A percentile compares a stretch with the other conserved stretches of the same genome.
Conservation (phyloP, 2,888 invertebrate genomes). For the Neoscelio sp. region DNA sequence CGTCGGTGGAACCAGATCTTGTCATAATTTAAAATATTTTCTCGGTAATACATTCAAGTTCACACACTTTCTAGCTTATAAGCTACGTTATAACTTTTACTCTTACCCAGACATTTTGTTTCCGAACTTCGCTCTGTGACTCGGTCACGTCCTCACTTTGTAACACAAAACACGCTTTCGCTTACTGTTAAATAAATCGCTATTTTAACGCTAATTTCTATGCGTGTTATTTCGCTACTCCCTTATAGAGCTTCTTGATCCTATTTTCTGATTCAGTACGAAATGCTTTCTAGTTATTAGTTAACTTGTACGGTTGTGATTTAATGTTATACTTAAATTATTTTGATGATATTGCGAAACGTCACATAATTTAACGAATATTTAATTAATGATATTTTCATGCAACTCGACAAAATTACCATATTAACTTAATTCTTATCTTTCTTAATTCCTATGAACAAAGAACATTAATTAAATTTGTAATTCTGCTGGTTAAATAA, state of each 20-base stretch:
- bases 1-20: constrained; percentile 8
- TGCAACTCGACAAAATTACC: too few relatives aligned
- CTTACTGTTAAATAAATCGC: constrained; percentile 58
- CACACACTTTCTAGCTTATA: constrained; percentile 43
- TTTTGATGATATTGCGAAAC: not conserved
- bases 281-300: constrained; percentile 48
- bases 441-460: too few relatives aligned
- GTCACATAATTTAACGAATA: not conserved
- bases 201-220: constrained; percentile 64
- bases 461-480: not conserved
- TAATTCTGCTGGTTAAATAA: too few relatives aligned
- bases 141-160: constrained; percentile 55
- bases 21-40: constrained; percentile 28
- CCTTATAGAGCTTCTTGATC: constrained; percentile 52
- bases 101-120: constrained; percentile 44
- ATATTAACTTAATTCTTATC: too few relatives aligned
- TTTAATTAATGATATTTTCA: not conserved
- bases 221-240: constrained; percentile 46
- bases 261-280: constrained; percentile 56
- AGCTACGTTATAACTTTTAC: constrained; percentile 57
- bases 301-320: constrained; percentile 37
- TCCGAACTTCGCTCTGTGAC: constrained; percentile 44
- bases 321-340: constrained; percentile 19
- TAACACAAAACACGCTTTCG: constrained; percentile 61
- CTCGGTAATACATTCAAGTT: constrained; percentile 42